Percentiles rank a stretch among this genome's conserved stretches.
phyloP scores from a whole-genome alignment of 2,888 invertebrate species.

The Ectemnius lituratus region DNA sequence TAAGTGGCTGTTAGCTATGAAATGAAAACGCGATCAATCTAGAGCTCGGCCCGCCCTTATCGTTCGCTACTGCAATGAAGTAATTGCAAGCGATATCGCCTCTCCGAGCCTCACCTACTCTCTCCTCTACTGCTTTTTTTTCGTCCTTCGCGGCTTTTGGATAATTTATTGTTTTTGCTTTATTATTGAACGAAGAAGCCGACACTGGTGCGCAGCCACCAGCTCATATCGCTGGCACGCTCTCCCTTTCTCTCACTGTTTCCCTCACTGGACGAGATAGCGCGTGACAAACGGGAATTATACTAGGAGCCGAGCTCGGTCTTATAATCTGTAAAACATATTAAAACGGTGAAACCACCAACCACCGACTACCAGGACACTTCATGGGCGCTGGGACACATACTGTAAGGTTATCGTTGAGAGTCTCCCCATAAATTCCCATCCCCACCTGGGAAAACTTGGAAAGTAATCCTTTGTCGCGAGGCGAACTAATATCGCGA shows the following conservation, averaged over 20 bases:
- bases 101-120: too few relatives aligned
- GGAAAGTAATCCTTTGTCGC: conserved; percentile 22
- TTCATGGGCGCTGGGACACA: conserved; percentile 19
- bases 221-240: not conserved
- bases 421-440: conserved; percentile 37
- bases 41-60: not conserved
- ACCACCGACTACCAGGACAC: not conserved
- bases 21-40: conserved; percentile 1
- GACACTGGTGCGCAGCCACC: not conserved
- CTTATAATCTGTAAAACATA: conserved; percentile 35
- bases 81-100: not conserved
- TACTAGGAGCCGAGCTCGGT: conserved; percentile 24
- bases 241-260: not conserved
- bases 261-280: too few relatives aligned
- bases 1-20: not conserved
- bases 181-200: conserved; percentile 6
- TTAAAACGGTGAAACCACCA: not conserved
- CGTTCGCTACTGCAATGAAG: not conserved
- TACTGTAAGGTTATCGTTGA: conserved; percentile 29
- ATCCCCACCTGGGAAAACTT: conserved; percentile 16
- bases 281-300: conserved; percentile 44
- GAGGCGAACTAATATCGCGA: not conserved
- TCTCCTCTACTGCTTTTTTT: not conserved
- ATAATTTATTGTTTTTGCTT: conserved; percentile 3
- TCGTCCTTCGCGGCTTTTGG: not conserved